Base-by-base conservation (phyloP, 2,888 invertebrate species). In the Cheilosia variabilis region DNA sequence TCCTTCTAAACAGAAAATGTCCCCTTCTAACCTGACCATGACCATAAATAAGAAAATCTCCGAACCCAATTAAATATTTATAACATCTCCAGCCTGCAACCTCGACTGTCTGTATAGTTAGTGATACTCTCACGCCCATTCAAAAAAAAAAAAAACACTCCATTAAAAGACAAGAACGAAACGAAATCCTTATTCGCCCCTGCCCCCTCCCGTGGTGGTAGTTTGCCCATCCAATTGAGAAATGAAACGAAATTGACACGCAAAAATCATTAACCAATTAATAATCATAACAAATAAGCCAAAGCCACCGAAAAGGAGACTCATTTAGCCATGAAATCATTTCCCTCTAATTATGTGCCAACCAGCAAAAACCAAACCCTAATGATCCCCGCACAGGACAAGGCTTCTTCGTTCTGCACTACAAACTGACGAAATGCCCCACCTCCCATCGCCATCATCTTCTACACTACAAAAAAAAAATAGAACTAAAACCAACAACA, bases 241-340 rank as follows among this genome's bases (percentile, higher is more conserved):
- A 41, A 62, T 37, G 22, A 62, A 68, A 53, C 27, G 27, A 55
- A 78, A 83, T 78, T 83, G 78, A 73, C 73, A 73, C 78, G 68
- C 83, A 68, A 78, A 72, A 83, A 78, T 83, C 72, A 83, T 83
- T 83, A 73, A 72, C 78, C 78, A 73, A 73, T 66, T 73, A 83
- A 83, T 83, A 78, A 78, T 45, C 62, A 83, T 62, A 77, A 72
- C 60, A 66, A 82, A 82, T 57, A 34, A 72, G 62, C 77, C 60
- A 66, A 37, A 37, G 13, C 71, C 52, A 7, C 15, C 27, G 45
- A 58, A 27, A 69, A 60, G 45, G 53, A 58, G 57, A 63, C 45
- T 53, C 52, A 37, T 77, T 72, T 66, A 58, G 72, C 72, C 55
- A 78, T 68, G 66, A 72, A 83, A 78, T 63, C 66, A 72, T 78